Conservation (phyloP, 2,113 vertebrate genomes). For the Seriola rivoliana region DNA sequence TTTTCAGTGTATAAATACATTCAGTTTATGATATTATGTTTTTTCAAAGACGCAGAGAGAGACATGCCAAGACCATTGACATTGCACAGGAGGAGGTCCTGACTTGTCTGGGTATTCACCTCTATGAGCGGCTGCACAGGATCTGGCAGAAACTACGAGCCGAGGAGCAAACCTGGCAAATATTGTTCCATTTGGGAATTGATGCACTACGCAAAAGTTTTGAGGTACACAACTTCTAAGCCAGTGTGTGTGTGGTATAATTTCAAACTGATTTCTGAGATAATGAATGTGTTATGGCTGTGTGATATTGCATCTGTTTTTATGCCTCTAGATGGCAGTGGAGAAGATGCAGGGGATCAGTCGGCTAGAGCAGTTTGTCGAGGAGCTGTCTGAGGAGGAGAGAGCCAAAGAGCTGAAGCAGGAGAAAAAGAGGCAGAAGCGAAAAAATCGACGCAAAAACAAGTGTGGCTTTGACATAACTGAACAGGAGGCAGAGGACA, state of each 20-base stretch:
- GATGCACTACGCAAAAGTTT: conserved; percentile 96
- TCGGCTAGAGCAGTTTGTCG: conserved; percentile 95
- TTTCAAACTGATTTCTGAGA: not conserved
- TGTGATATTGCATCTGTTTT: not conserved
- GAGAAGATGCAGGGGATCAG: conserved; percentile 98
- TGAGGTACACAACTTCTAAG: conserved; percentile 86
- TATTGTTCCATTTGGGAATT: conserved; percentile 95
- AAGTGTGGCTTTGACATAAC: conserved; percentile 92
- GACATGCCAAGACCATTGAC: conserved; percentile 98
- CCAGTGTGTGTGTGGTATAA: not conserved
- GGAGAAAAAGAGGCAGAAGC: conserved; percentile 97
- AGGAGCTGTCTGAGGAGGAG: conserved; percentile 97
- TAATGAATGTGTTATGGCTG: not conserved
- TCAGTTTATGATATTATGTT: not conserved
- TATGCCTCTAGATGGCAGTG: conserved; percentile 90
- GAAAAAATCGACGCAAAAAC: conserved; percentile 97
- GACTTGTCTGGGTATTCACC: conserved; percentile 96
- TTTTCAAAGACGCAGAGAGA: conserved; percentile 89
- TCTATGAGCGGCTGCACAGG: conserved; percentile 94
- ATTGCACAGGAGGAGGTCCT: conserved; percentile 98
- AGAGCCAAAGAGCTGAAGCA: conserved; percentile 95
- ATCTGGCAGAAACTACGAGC: conserved; percentile 98
- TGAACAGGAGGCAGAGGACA: conserved; percentile 87
- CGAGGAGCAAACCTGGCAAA: conserved; percentile 98
- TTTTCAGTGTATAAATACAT: conserved; percentile 34